Evolutionary conservation across 2,797 vertebrate species (phyloP), one percentile per base, ranked within the genome.

Genomic region (Esox lucius): DNA sequence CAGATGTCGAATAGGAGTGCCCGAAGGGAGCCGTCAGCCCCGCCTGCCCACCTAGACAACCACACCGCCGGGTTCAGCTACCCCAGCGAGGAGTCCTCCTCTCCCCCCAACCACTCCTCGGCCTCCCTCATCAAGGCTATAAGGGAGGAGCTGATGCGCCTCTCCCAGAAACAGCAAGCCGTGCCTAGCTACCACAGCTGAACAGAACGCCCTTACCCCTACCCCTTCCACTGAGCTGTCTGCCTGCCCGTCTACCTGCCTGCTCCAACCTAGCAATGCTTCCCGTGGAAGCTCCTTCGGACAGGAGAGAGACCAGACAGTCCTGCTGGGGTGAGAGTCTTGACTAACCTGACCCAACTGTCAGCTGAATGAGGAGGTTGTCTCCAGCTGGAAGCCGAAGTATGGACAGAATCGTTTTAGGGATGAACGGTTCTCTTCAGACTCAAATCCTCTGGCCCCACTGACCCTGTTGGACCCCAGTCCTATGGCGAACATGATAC

Each of bases 41-140:
- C 24, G 22, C 61, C 22, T 12, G 26, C 26, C 28, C 62, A 65
- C 62, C 62, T 65, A 12, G 62, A 65, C 15, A 65, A 26, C 26
- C 68, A 31, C 95, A 81, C 91, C 39, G 74, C 95, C 0, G 92
- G 93, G 69, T 86, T 93, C 86, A 93, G 94, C 78, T 98, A 97
- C 84, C 75, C 90, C 71, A 84, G 90, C 83, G 94, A 94, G 19
- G 51, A 81, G 0, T 85, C 96, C 75, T 93, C 94, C 35, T 92
- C 95, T 72, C 96, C 96, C 70, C 96, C 97, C 0, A 88, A 94
- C 74, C 97, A 98, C 88, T 98, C 98, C 0, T 99, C 98, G 0
- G 96, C 98, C 76, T 99, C 98, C 42, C 96, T 99, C 87, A 99
- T 99, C 92, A 98, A 98, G 94, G 97, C 97, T 82, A 99, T 99